Evolutionary conservation across 2,888 invertebrate species (phyloP).

Genomic region (Mimumesa dahlbomi): DNA sequence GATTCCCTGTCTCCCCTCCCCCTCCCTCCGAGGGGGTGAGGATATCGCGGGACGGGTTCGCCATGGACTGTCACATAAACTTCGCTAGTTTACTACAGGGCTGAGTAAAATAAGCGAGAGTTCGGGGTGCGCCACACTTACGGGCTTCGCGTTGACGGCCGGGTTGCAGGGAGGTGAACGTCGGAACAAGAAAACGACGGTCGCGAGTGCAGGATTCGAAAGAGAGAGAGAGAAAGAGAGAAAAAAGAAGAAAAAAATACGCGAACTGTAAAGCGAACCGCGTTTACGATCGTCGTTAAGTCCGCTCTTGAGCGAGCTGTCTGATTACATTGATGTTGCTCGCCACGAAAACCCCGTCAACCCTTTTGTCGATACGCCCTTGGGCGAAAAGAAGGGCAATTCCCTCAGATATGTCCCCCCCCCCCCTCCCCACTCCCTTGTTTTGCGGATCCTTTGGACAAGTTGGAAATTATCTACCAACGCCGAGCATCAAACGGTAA

Average conservation of each 20-base stretch:
- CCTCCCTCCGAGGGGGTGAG: slow-evolving; percentile 7
- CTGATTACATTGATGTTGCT: slow-evolving; percentile 76
- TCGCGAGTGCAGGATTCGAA: too few relatives aligned
- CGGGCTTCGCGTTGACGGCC: slow-evolving; percentile 39
- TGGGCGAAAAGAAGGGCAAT: not conserved
- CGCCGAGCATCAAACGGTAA: too few relatives aligned
- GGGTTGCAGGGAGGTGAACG: slow-evolving; percentile 18
- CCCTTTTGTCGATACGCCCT: slow-evolving; percentile 19
- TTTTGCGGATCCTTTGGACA: not conserved
- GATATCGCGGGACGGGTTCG: slow-evolving; percentile 35
- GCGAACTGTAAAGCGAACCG: slow-evolving; percentile 71
- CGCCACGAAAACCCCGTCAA: slow-evolving; percentile 56
- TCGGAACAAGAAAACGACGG: slow-evolving; percentile 22
- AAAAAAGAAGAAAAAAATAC: slow-evolving; percentile 49
- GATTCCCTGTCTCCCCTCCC: too few relatives aligned
- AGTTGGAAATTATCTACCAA: not conserved
- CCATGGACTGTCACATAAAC: slow-evolving; percentile 70
- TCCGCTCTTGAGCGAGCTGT: slow-evolving; percentile 72
- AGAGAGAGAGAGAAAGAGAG: slow-evolving; percentile 29
- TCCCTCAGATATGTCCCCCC: too few relatives aligned
- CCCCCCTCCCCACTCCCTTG: not conserved
- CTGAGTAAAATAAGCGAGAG: slow-evolving; percentile 59
- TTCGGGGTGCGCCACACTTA: slow-evolving; percentile 46
- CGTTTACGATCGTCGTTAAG: slow-evolving; percentile 76
- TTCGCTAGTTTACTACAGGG: slow-evolving; percentile 66